Percentiles rank a stretch among this genome's conserved stretches.
Evolutionary conservation across 2,797 vertebrate genomes (phyloP).

Genomic region (Smutsia temminckii): DNA sequence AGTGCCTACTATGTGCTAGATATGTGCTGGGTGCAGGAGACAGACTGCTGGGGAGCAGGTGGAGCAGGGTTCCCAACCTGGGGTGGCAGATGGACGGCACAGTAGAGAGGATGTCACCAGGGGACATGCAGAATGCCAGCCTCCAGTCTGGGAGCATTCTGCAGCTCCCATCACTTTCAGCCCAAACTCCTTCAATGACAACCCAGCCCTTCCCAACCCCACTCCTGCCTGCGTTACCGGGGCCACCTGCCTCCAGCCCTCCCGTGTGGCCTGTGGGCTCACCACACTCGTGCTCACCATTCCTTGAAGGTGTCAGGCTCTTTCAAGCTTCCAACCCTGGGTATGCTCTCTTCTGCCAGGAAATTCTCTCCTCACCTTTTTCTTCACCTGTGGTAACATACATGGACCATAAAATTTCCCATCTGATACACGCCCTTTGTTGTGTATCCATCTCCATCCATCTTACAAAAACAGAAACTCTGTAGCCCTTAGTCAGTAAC

Average conservation of each 20-base stretch:
- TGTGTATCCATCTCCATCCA: not conserved
- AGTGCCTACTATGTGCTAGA: not conserved
- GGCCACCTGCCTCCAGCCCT: not conserved
- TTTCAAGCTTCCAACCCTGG: not conserved
- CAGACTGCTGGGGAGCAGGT: fast-evolving
- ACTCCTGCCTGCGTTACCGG: fast-evolving
- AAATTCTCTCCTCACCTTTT: not conserved
- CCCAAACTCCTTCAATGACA: not conserved
- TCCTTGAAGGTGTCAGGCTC: not conserved
- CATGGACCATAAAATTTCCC: not conserved
- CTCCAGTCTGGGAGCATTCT: not conserved
- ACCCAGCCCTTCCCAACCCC: not conserved
- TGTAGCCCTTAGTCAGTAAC: not conserved
- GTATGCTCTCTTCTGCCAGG: not conserved
- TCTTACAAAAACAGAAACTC: not conserved
- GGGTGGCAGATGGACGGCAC: no score
- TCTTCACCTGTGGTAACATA: not conserved
- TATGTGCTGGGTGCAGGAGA: not conserved
- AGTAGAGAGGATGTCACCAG: not conserved
- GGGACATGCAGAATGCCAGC: not conserved
- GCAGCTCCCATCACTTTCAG: not conserved
- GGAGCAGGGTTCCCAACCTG: no score
- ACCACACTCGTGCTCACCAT: not conserved
- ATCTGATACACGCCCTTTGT: not conserved
- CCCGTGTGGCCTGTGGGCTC: not conserved